These are phyloP conservation scores for Dicerorhinus sumatrensis DNA, from an alignment of 2,113 vertebrate species.

Conservation along the genomic window DNA sequence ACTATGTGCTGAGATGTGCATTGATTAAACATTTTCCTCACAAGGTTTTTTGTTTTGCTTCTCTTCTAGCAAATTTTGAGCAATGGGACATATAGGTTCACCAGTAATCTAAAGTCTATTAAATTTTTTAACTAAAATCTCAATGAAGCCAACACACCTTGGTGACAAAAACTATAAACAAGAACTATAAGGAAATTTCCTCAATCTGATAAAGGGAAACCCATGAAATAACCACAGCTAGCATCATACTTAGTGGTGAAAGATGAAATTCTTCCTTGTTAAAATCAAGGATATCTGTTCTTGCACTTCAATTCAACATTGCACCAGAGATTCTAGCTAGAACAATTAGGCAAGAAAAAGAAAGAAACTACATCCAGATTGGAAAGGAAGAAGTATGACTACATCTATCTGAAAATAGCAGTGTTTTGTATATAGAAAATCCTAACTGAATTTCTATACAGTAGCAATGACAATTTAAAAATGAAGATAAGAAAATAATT, in stretches of 20 bases:
- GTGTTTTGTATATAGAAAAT: not conserved
- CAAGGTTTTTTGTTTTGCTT: not conserved
- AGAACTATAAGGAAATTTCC: not conserved
- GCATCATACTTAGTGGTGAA: not conserved
- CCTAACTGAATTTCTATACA: not conserved
- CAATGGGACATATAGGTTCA: not conserved
- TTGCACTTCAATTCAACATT: not conserved
- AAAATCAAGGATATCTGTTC: not conserved
- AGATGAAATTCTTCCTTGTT: not conserved
- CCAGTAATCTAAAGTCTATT: not conserved
- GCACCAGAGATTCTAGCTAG: not conserved
- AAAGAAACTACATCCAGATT: not conserved
- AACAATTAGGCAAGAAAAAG: not conserved
- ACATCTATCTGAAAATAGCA: not conserved
- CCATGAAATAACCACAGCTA: not conserved
- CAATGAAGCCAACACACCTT: not conserved
- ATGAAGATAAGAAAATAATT: not conserved
- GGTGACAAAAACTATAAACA: not conserved
- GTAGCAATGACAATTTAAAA: not conserved
- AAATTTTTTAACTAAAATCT: not conserved
- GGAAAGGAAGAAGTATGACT: not conserved
- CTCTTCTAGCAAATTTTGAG: not conserved
- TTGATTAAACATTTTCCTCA: not conserved
- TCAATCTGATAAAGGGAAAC: not conserved
- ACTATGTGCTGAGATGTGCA: not conserved